Conservation (phyloP, 2,888 invertebrate species). For the Melanostoma scalare region DNA sequence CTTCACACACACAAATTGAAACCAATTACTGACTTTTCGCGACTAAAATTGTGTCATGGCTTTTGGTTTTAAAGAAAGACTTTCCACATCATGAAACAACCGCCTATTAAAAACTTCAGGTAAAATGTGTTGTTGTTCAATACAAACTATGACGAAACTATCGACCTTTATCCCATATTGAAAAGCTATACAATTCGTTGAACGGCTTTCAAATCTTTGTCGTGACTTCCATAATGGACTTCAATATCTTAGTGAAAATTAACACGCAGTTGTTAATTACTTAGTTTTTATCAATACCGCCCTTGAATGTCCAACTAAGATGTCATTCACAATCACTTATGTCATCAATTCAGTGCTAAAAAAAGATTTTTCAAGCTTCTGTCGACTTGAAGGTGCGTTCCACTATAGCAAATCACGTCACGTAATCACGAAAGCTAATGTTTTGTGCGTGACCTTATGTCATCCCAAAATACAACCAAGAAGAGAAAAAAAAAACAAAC, state of each 20-base stretch:
- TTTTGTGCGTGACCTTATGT: constrained; percentile 34
- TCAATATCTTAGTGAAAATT: not conserved
- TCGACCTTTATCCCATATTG: too few relatives aligned
- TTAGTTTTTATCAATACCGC: constrained; percentile 20
- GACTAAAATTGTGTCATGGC: too few relatives aligned
- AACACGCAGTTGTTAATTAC: constrained; percentile 30
- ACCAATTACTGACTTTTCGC: too few relatives aligned
- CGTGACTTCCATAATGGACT: constrained; percentile 3
- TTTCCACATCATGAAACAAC: too few relatives aligned
- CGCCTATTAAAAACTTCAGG: too few relatives aligned
- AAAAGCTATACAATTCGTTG: too few relatives aligned
- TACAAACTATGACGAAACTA: too few relatives aligned
- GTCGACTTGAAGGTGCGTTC: constrained; percentile 26
- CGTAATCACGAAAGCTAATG: constrained; percentile 38
- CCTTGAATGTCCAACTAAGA: constrained; percentile 4
- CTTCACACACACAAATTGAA: too few relatives aligned
- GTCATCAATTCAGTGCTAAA: constrained; percentile 18
- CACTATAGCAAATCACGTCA: constrained; percentile 27
- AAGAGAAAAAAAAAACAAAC: constrained; percentile 5
- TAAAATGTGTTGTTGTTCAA: too few relatives aligned
- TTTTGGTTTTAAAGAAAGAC: too few relatives aligned
- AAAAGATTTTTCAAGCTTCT: constrained; percentile 14
- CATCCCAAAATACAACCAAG: constrained; percentile 24
- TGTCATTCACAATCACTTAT: not conserved
- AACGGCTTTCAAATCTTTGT: not conserved